Base-by-base conservation (phyloP, 2,797 vertebrate species). In the Sandelia bainsii region DNA sequence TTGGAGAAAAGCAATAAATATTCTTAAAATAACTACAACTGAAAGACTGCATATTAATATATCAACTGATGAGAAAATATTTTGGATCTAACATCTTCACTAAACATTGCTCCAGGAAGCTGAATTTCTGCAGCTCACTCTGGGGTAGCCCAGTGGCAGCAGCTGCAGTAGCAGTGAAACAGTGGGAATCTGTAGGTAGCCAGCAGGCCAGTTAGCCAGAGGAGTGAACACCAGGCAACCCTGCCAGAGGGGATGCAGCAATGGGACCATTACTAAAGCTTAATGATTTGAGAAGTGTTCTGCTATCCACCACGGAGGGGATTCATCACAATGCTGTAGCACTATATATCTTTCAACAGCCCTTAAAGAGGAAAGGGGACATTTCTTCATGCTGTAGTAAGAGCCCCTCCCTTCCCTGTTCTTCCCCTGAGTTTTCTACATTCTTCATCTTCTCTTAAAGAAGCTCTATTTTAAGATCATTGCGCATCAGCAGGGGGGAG, bases 211-310 rank as follows among this genome's bases (percentile, higher is more conserved):
- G 82, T 89, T 89, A 89, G 77, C 86, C 79, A 66, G 78, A 83
- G 85, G 78, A 91, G 77, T 80, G 84, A 86, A 83, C 52, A 39
- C 65, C 59, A 68, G 66, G 80, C 63, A 75, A 69, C 77, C 54
- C 79, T 83, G 78, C 78, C 73, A 76, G 78, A 60, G 72, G 74
- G 87, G 79, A 78, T 64, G 60, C 32, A 48, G 82, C 87, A 56
- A 50, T 60, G 82, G 82, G 85, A 83, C 88, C 87, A 93, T 94
- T 93, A 92, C 85, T 91, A 84, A 92, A 91, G 85, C 87, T 90
- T 92, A 94, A 93, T 91, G 89, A 91, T 81, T 91, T 92, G 87
- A 92, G 86, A 91, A 92, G 89, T 81, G 84, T 85, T 87, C 86
- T 78, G 74, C 82, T 80, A 73, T 79, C 80, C 79, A 79, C 76